Percentiles rank a stretch among this genome's conserved stretches.
phyloP scores from a whole-genome alignment of 2,113 vertebrate species.

The Indicator indicator region DNA sequence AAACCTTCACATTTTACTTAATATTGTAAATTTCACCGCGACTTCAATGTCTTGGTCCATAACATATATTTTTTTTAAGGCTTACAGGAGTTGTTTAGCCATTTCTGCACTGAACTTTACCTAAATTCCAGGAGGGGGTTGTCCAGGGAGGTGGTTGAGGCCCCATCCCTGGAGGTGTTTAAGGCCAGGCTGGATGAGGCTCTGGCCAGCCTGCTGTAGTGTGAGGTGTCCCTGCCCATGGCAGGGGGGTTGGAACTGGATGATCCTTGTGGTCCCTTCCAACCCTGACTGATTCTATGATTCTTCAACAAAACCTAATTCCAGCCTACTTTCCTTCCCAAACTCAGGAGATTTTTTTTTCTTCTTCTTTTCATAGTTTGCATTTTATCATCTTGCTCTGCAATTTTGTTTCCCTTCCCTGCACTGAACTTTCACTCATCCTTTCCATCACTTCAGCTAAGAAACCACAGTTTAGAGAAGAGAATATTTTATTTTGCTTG shows the following conservation, averaged over 20 bases:
- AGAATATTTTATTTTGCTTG: constrained; percentile 4
- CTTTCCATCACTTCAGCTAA: constrained; percentile 9
- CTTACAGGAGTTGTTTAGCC: neutral
- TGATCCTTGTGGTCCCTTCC: too few relatives aligned
- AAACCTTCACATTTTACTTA: neutral
- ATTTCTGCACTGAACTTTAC: neutral
- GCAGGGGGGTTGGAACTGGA: too few relatives aligned
- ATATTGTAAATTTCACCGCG: neutral
- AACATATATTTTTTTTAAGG: neutral
- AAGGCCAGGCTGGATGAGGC: too few relatives aligned
- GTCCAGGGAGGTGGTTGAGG: too few relatives aligned
- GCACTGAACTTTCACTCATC: neutral
- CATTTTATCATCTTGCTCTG: neutral
- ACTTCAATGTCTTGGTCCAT: neutral
- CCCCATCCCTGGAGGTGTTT: too few relatives aligned
- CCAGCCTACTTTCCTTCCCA: neutral
- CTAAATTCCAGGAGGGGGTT: neutral
- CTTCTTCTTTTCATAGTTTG: neutral
- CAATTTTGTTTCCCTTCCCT: neutral
- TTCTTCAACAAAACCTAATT: neutral
- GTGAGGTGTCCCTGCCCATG: too few relatives aligned
- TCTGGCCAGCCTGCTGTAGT: too few relatives aligned
- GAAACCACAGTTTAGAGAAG: neutral
- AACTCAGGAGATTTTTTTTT: neutral
- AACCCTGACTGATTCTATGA: too few relatives aligned